Percentiles rank a stretch among this genome's conserved stretches.
Conservation (phyloP, 2,888 invertebrate genomes). For the Taenaris catops region DNA sequence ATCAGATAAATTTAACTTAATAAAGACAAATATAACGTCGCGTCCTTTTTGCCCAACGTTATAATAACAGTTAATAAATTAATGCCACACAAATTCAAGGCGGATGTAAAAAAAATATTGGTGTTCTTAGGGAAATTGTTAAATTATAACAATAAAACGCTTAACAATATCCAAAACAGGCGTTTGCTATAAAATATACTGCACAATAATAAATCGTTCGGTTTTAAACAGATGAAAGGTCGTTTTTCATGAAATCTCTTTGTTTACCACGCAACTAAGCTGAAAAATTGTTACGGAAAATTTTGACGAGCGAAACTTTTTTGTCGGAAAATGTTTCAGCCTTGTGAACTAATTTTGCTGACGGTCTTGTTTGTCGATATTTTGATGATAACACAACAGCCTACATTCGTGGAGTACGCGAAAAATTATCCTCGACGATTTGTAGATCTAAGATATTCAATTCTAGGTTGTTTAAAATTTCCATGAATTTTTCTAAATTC, state of each 20-base stretch:
- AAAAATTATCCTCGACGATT: too few species aligned
- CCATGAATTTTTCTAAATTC: too few species aligned
- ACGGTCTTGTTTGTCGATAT: too few species aligned
- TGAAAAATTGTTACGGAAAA: conserved; percentile 26
- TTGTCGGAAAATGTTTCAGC: conserved; percentile 15
- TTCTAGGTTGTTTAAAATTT: too few species aligned
- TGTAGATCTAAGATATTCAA: too few species aligned
- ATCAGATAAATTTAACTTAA: too few species aligned
- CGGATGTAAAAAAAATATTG: neutral
- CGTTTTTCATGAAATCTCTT: conserved; percentile 30
- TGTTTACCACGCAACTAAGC: conserved; percentile 30
- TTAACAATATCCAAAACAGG: conserved; percentile 13
- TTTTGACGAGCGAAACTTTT: conserved; percentile 23
- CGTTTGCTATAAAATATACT: conserved; percentile 16
- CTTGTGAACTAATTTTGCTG: conserved; percentile 1
- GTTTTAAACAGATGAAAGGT: conserved; percentile 31
- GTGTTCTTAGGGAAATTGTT: conserved; percentile 5
- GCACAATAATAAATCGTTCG: conserved; percentile 29
- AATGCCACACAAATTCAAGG: neutral
- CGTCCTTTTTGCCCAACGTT: too few species aligned
- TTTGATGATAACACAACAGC: too few species aligned
- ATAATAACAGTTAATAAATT: neutral
- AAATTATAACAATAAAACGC: conserved; percentile 7
- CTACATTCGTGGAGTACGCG: too few species aligned
- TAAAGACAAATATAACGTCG: too few species aligned